Conservation (phyloP, 2,888 invertebrate species). For the Chrysotoxum bicinctum region DNA sequence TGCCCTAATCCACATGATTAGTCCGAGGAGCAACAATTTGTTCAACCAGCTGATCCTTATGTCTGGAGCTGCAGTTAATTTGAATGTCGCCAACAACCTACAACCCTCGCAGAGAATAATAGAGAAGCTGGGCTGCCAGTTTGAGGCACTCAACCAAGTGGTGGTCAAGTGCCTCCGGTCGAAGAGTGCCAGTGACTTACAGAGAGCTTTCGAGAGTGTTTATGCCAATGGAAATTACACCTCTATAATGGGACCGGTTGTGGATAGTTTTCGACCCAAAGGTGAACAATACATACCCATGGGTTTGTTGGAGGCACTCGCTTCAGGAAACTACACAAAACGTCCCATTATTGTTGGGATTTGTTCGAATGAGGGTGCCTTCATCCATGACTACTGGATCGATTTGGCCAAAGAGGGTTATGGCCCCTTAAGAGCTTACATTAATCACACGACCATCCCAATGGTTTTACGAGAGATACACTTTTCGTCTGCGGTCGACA, state of each 20-base stretch:
- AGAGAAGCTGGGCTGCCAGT: conserved; percentile 83
- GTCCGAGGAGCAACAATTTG: conserved; percentile 83
- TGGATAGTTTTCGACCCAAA: conserved; percentile 81
- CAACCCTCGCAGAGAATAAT: conserved; percentile 80
- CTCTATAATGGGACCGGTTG: conserved; percentile 84
- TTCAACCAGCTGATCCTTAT: conserved; percentile 87
- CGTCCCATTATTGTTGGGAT: conserved; percentile 87
- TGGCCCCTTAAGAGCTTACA: conserved; percentile 83
- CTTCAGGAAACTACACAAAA: conserved; percentile 82
- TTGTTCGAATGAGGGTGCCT: conserved; percentile 86
- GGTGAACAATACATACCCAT: conserved; percentile 80
- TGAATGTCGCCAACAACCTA: conserved; percentile 75
- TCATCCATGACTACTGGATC: conserved; percentile 84
- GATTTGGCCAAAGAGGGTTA: conserved; percentile 84
- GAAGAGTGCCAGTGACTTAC: conserved; percentile 84
- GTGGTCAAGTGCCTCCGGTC: conserved; percentile 85
- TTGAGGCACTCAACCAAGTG: conserved; percentile 82
- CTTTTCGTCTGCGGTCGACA: conserved; percentile 76
- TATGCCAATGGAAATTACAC: conserved; percentile 85
- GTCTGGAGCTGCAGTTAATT: conserved; percentile 82
- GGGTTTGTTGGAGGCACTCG: conserved; percentile 81
- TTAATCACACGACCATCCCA: conserved; percentile 84
- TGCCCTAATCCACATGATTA: conserved; percentile 86
- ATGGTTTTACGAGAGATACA: conserved; percentile 82
- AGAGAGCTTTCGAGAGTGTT: conserved; percentile 84